Conservation (phyloP, 1,140 invertebrate genomes). For the Hyposmocoma kahamanoa region DNA sequence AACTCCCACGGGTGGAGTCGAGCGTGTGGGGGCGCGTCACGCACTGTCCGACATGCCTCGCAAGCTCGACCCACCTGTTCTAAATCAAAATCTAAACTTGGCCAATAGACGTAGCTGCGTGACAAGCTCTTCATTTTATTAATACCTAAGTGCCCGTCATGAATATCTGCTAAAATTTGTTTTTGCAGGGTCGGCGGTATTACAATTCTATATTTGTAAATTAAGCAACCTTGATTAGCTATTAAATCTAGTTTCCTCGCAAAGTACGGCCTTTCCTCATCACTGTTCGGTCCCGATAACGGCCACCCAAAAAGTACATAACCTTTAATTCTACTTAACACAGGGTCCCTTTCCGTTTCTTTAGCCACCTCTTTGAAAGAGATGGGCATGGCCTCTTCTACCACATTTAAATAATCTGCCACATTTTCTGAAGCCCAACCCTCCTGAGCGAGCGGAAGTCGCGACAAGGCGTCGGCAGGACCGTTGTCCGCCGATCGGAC, state of each 20-base stretch:
- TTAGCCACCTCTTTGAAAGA: conserved; percentile 22
- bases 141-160: conserved; percentile 46
- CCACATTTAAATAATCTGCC: conserved; percentile 11
- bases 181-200: conserved; percentile 31
- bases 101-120: conserved; percentile 51
- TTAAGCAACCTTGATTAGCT: conserved; percentile 9
- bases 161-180: conserved; percentile 39
- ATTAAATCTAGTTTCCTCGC: conserved; percentile 7
- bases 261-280: conserved; percentile 13
- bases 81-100: conserved; percentile 46
- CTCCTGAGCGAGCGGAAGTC: conserved; percentile 15
- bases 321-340: conserved; percentile 22
- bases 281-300: neutral
- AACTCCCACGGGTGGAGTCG: conserved; percentile 14
- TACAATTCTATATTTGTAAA: conserved; percentile 32
- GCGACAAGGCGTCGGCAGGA: conserved; percentile 23
- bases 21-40: conserved; percentile 8
- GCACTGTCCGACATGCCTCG: conserved; percentile 4
- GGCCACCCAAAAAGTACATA: conserved; percentile 21
- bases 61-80: conserved; percentile 10
- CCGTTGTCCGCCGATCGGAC: conserved; percentile 19
- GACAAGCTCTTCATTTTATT: conserved; percentile 59
- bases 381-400: conserved; percentile 17
- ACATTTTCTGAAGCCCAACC: neutral
- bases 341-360: conserved; percentile 18